Base-by-base conservation (phyloP, 2,888 invertebrate genomes). In the Macrophya alboannulata region DNA sequence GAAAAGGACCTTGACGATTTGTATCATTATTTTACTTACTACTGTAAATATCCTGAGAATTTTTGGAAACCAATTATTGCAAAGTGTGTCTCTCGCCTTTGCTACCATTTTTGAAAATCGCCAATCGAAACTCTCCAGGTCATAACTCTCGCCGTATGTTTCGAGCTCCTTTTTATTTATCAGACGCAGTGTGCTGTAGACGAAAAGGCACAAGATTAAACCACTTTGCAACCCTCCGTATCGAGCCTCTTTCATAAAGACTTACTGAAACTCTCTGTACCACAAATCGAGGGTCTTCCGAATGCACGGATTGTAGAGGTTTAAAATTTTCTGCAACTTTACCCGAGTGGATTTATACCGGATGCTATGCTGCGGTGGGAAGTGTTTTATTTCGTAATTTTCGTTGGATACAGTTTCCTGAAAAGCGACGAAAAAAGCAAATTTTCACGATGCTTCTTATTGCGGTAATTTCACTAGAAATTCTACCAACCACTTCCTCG, bases 251-350 rank as follows among this genome's bases (percentile, higher is more conserved):
- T n/a, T 10, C 4, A n/a, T 25, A 4, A 77, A 0, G 37, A 89
- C 94, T 89, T 94, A 95, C 97, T 96, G 96, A 92, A 97, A 98
- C 88, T 96, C 96, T 81, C 95, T 95, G 93, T 96, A 96, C 98
- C 98, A 98, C 83, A 98, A 95, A 90, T 96, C 96, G 86, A 98
- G 93, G 77, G 98, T 96, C 91, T 96, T 97, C 21, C 97, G 95
- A 89, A 98, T 96, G 90, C 98, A 97, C 0, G 97, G 97, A 93
- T 98, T 98, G 71, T 97, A 96, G 81, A 96, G 95, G 91, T 97
- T 96, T 0, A 98, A 94, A 88, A 96, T 96, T 89, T 94, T 95
- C 86, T 94, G 92, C 84, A 96, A 93, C 87, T 94, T 94, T n/a
- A 91, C 90, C 87, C 94, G 94, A 74, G 95, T 94, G 86, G 86